Evolutionary conservation across 2,888 invertebrate genomes (phyloP), one percentile per base, ranked within the genome.

Genomic region (Scaeva pyrastri): DNA sequence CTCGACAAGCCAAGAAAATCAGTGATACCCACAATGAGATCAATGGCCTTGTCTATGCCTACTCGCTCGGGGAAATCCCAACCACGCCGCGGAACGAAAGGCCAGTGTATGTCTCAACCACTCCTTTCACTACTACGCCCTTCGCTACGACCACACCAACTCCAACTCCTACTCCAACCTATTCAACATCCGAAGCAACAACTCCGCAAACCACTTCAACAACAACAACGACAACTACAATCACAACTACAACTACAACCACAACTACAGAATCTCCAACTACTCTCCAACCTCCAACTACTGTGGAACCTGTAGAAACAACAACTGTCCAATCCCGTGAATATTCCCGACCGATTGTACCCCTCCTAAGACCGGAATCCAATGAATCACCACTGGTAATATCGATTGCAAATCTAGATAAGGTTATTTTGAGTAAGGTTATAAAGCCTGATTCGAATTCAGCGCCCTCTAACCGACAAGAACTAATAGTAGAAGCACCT

Each of bases 331-430:
- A 23, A 36, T 39, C 71, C 72, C 88, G 89, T 23, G 88, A 89
- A 88, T 92, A 92, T 88, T 90, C 91, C 89, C 92, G 92, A 89
- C 91, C 92, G 55, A 90, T 91, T 88, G 90, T 91, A 88, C 91
- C 92, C 88, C 89, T 92, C 71, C 88, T 92, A 72, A 90, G 92
- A 84, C 92, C 92, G 85, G 91, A 92, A 90, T 92, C 91, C 81
- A 93, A 93, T 89, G 92, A 92, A 89, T 91, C 92, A 89, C 92
- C 92, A 85, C 89, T 93, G 89, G 92, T 93, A 88, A 93, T 93
- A 88, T 92, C 93, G 80, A 91, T 93, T 88, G 91, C 92, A 75
- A 93, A 92, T 89, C 89, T 93, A 88, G 93, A 93, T 88, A 91
- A 92, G 90, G 92, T 93, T 82, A 91, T 92, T 84, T 88, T 93